These are phyloP conservation scores for Bubo blakistoni DNA, from an alignment of 2,113 vertebrate genomes.

Conservation along the genomic window DNA sequence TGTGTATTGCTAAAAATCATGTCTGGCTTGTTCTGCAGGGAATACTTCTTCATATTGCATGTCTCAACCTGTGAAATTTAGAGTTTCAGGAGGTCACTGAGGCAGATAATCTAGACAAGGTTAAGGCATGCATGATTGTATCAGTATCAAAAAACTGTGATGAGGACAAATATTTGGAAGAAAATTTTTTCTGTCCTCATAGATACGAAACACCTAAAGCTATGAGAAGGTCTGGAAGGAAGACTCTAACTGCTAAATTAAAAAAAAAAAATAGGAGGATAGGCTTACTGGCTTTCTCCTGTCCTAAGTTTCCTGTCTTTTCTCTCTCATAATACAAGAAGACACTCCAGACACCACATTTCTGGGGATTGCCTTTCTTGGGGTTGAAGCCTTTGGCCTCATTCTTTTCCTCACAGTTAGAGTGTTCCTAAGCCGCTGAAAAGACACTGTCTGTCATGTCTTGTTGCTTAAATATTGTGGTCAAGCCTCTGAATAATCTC, in stretches of 20 bases:
- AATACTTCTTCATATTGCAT: neutral
- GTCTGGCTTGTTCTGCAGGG: neutral
- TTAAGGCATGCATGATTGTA: neutral
- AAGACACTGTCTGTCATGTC: slow-evolving; percentile 59
- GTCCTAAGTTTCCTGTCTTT: slow-evolving; percentile 14
- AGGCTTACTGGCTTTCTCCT: neutral
- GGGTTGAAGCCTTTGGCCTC: slow-evolving; percentile 62
- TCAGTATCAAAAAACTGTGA: neutral
- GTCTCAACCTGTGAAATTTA: neutral
- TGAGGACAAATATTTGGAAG: neutral
- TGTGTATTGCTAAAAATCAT: neutral
- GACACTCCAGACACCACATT: slow-evolving; percentile 46
- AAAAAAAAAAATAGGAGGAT: neutral
- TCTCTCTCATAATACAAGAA: slow-evolving; percentile 21
- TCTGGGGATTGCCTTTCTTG: slow-evolving; percentile 56
- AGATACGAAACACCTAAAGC: neutral
- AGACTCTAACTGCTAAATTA: neutral
- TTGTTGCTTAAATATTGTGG: slow-evolving; percentile 60
- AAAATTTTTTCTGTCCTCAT: neutral
- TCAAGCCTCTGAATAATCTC: slow-evolving; percentile 52
- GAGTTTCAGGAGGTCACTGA: neutral
- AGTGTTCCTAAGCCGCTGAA: slow-evolving; percentile 44
- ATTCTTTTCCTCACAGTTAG: slow-evolving; percentile 66
- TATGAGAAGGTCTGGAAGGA: neutral
- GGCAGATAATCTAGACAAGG: neutral